These are phyloP conservation scores for Ursus arctos DNA, from an alignment of 2,113 vertebrate genomes.

Conservation along the genomic window DNA sequence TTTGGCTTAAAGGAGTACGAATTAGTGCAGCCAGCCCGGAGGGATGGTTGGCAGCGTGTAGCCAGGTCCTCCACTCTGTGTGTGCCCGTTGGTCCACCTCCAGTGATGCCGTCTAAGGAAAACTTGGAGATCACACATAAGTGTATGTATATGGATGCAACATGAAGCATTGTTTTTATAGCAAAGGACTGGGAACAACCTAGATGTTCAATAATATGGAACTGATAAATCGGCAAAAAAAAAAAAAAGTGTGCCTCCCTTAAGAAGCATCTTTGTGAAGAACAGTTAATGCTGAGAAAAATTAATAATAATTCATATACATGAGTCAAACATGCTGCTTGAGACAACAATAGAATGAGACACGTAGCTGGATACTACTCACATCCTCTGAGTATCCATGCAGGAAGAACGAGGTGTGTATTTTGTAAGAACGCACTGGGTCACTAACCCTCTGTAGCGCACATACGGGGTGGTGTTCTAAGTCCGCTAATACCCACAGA, in stretches of 20 bases:
- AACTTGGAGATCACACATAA: neutral
- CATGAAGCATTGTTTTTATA: neutral
- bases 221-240: neutral
- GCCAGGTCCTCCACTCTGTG: fast-evolving
- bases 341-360: neutral
- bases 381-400: fast-evolving
- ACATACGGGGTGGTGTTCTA: fast-evolving
- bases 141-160: fast-evolving
- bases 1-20: neutral
- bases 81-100: fast-evolving
- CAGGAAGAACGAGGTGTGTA: fast-evolving
- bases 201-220: neutral
- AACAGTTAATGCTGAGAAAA: neutral
- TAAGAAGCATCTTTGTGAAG: neutral
- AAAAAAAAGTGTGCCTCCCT: neutral
- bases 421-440: neutral
- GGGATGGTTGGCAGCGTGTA: no score
- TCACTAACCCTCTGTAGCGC: fast-evolving
- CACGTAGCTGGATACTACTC: fast-evolving
- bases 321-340: neutral
- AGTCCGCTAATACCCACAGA: fast-evolving
- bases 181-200: neutral
- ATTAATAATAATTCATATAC: neutral
- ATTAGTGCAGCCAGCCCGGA: neutral
- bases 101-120: no score